These are phyloP conservation scores for Nymphicus hollandicus DNA, from an alignment of 2,113 vertebrate species.

Conservation along the genomic window DNA sequence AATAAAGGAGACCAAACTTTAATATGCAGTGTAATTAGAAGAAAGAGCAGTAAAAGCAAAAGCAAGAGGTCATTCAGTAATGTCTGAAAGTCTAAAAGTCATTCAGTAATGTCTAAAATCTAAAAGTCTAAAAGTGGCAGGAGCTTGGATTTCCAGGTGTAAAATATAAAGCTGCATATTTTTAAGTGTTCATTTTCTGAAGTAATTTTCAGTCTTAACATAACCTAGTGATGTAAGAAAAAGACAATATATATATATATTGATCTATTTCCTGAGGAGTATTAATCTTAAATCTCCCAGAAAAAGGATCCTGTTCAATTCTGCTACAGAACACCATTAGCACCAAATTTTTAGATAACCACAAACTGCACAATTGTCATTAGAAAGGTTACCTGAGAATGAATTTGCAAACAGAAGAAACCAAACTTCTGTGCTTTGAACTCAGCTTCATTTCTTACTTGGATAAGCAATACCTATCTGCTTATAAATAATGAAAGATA, in stretches of 20 bases:
- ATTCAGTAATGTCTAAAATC: neutral
- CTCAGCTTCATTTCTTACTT: neutral
- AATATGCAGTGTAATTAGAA: neutral
- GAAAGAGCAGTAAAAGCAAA: neutral
- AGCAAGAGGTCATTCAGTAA: neutral
- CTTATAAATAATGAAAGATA: neutral
- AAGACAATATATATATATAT: neutral
- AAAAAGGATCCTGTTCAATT: neutral
- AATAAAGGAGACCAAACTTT: neutral
- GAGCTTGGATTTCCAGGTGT: neutral
- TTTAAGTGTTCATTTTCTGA: neutral
- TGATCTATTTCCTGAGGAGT: neutral
- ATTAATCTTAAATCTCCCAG: neutral
- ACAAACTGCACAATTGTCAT: neutral
- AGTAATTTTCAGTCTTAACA: neutral
- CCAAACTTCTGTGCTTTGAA: neutral
- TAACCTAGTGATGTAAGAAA: neutral
- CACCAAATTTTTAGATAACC: neutral
- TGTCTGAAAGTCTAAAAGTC: neutral
- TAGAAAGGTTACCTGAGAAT: neutral
- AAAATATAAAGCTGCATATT: neutral
- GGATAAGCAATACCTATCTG: neutral
- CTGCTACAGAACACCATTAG: neutral
- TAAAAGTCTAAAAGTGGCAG: neutral
- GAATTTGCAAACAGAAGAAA: neutral